Evolutionary conservation across 2,888 invertebrate genomes (phyloP), one percentile per base, ranked within the genome.

Genomic region (Caenorhabditis wallacei): DNA sequence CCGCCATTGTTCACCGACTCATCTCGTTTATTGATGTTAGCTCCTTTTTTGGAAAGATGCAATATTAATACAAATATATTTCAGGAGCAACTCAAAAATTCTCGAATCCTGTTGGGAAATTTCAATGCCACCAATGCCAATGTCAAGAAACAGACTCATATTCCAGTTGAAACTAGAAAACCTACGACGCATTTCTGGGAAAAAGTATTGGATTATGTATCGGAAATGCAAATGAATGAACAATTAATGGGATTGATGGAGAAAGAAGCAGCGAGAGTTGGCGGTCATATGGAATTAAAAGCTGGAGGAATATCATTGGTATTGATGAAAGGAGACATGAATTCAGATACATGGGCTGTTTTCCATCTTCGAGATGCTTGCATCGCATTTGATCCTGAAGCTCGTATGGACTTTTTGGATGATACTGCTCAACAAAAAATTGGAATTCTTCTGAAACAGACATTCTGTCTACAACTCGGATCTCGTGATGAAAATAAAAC

Each of bases 1-100:
- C 97, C 63, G 98, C 98, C 94, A 98, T 99, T 96, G 96, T 95
- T 92, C 95, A 96, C 86, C 98, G 98, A 92, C 94, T 99, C 43
- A 97, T 97, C 90, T 97, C 98, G 93, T 99, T 99, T 94, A 98
- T 99, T 93, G 95, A 96, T 84, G 97, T 79, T 10, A 51, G 71
- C 24, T 43, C 26, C n/a, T n/a, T n/a, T n/a, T n/a, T n/a, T n/a
- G n/a, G n/a, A n/a, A n/a, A n/a, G n/a, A 5, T n/a, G 3, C 13
- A 46, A 46, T 30, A 30, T 18, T 43, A 10, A 18, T 16, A 56
- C 4, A 35, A 7, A 4, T 35, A 18, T 37, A 18, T n/a, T 35
- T 56, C 63, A 89, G 88, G 90, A 90, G 46, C 89, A 91, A 64
- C 79, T 90, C 51, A 86, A 88, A 37, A 87, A 81, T 75, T 88